Conservation (phyloP, 2,113 vertebrate species). For the Caracal caracal region DNA sequence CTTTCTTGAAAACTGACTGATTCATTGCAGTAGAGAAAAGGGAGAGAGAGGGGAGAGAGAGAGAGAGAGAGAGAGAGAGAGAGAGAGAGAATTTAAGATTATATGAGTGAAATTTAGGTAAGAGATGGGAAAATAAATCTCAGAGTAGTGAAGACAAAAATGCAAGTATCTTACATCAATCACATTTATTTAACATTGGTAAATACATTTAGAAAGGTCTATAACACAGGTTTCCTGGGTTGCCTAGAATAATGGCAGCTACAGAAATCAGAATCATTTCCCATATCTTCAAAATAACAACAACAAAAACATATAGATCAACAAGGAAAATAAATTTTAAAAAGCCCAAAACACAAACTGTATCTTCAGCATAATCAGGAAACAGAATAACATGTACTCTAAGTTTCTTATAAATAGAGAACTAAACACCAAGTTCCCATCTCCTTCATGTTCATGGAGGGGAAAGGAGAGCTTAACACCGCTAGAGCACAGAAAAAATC, state of each 20-base stretch:
- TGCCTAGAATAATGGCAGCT: not conserved
- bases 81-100: not conserved
- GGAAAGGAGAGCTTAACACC: not conserved
- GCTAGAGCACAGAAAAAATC: not conserved
- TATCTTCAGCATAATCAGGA: not conserved
- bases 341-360: not conserved
- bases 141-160: not conserved
- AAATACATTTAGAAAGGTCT: not conserved
- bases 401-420: not conserved
- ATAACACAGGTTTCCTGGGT: not conserved
- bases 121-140: not conserved
- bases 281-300: not conserved
- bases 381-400: not conserved
- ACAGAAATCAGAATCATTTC: not conserved
- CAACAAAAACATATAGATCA: not conserved
- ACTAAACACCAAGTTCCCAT: not conserved
- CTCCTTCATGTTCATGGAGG: not conserved
- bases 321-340: not conserved
- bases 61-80: not conserved
- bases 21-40: not conserved
- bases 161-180: not conserved
- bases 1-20: not conserved
- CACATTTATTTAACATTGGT: not conserved
- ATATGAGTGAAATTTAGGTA: not conserved
- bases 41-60: too few species aligned